These are phyloP conservation scores for Dimorphilus gyrociliatus DNA, from an alignment of 2,888 invertebrate species.

Conservation along the genomic window DNA sequence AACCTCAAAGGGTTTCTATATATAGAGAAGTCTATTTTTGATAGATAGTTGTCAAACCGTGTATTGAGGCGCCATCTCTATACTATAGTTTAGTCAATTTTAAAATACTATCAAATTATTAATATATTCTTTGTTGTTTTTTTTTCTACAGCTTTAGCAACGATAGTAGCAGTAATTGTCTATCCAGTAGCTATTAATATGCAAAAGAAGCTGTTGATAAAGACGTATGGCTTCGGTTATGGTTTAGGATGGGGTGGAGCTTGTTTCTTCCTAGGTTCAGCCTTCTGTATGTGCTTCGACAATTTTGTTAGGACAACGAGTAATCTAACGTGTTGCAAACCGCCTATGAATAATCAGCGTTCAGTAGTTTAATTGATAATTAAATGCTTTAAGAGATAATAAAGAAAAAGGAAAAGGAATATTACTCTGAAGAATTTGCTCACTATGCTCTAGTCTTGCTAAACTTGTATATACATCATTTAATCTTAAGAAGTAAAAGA, in stretches of 20 bases:
- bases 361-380: no score
- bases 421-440: no score
- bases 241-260: constrained; percentile 33
- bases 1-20: no score
- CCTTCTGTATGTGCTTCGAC: constrained; percentile 29
- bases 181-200: constrained; percentile 29
- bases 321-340: neutral
- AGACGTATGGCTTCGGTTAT: constrained; percentile 30
- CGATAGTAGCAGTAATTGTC: constrained; percentile 26
- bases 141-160: constrained; percentile 23
- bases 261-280: constrained; percentile 26
- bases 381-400: no score
- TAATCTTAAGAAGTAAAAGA: no score
- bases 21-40: no score
- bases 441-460: no score
- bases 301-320: constrained; percentile 22
- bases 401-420: no score
- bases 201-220: constrained; percentile 15
- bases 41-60: no score
- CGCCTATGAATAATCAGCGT: no score
- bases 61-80: no score
- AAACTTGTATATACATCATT: no score
- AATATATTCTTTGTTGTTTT: constrained; percentile 3
- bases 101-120: neutral
- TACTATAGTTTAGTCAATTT: neutral